These are phyloP conservation scores for Aurelia sp. DNA, from an alignment of 30 jellyfish, hydroid and myxozoan species.

Conservation along the genomic window DNA sequence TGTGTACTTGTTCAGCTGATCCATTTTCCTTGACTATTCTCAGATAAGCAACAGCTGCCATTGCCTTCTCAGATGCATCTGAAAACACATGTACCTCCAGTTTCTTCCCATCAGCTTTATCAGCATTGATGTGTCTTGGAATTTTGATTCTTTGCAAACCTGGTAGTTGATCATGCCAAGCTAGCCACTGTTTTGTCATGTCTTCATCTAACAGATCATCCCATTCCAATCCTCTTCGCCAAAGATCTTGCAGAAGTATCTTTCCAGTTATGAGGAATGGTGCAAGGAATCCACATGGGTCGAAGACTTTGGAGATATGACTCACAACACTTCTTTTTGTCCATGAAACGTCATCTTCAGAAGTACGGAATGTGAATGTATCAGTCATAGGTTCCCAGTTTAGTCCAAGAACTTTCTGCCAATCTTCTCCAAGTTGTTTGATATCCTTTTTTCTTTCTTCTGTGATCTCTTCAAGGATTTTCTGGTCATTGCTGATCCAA, in stretches of 20 bases:
- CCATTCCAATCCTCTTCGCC: conserved; percentile 57
- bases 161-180: conserved; percentile 34
- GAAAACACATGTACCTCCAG: conserved; percentile 44
- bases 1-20: background rate
- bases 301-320: conserved; percentile 51
- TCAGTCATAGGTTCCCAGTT: conserved; percentile 10
- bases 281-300: conserved; percentile 65
- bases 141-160: conserved; percentile 31
- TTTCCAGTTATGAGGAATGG: conserved; percentile 41
- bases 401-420: conserved; percentile 26
- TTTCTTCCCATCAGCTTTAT: conserved; percentile 25
- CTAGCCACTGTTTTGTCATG: conserved; percentile 24
- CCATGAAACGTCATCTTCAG: conserved; percentile 35
- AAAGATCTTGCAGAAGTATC: conserved; percentile 41
- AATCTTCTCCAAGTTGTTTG: conserved; percentile 44
- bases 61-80: conserved; percentile 71
- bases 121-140: conserved; percentile 36
- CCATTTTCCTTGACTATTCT: conserved; percentile 31
- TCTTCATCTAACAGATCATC: conserved; percentile 58
- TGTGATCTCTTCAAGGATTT: conserved; percentile 36
- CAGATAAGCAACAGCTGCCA: conserved; percentile 55
- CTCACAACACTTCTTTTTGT: conserved; percentile 42
- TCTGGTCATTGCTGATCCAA: conserved; percentile 43
- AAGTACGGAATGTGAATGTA: conserved; percentile 52
- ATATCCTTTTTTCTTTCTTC: conserved; percentile 47